phyloP scores from a whole-genome alignment of 2,888 invertebrate genomes.

The Phaonia tiefii region DNA sequence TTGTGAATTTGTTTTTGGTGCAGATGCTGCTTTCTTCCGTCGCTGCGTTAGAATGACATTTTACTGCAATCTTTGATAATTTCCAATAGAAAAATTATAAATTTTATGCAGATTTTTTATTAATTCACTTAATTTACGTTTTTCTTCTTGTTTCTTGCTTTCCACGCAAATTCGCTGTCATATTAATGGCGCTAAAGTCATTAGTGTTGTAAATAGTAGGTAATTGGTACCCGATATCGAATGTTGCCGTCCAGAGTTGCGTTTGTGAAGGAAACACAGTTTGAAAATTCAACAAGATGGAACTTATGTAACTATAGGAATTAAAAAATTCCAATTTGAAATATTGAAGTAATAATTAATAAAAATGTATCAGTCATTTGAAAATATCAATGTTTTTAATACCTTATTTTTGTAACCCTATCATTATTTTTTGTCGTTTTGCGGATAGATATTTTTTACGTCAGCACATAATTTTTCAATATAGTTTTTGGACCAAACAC shows the following conservation, averaged over 20 bases:
- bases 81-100: slow-evolving; percentile 56
- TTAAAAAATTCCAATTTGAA: too few relatives aligned
- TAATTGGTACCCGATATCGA: slow-evolving; percentile 31
- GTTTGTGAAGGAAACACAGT: background rate
- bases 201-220: slow-evolving; percentile 68
- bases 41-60: slow-evolving; percentile 57
- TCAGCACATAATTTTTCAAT: too few relatives aligned
- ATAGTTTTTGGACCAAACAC: too few relatives aligned
- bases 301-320: too few relatives aligned
- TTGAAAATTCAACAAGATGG: too few relatives aligned
- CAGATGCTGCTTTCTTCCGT: slow-evolving; percentile 48
- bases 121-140: slow-evolving; percentile 69
- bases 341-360: too few relatives aligned
- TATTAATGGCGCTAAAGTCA: slow-evolving; percentile 75
- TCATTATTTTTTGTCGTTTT: too few relatives aligned
- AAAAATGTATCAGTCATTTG: too few relatives aligned
- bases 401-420: too few relatives aligned
- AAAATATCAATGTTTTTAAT: too few relatives aligned
- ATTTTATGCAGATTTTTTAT: slow-evolving; percentile 61
- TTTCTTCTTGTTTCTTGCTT: slow-evolving; percentile 68
- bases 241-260: slow-evolving; percentile 40
- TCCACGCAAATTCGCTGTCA: slow-evolving; percentile 70
- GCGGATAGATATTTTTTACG: too few relatives aligned
- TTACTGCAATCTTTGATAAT: slow-evolving; percentile 49
- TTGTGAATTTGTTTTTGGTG: slow-evolving; percentile 43